These are phyloP conservation scores for Paragorgia papillata DNA, from an alignment of 92 coral and sea anemone genomes.

Conservation along the genomic window DNA sequence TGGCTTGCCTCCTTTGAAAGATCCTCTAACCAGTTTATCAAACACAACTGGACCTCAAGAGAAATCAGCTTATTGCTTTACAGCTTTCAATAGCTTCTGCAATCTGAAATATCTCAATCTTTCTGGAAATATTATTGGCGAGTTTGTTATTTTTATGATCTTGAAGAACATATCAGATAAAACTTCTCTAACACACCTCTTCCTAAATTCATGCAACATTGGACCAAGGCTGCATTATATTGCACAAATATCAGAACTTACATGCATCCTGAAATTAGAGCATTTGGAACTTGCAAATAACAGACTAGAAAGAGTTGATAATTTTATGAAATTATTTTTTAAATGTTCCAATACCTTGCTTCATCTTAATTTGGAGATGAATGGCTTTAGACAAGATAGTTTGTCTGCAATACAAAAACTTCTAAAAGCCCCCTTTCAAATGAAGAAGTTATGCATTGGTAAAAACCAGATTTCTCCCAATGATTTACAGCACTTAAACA, in stretches of 20 bases:
- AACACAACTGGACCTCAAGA: conserved; percentile 61
- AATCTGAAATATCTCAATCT: conserved; percentile 67
- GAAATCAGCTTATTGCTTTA: conserved; percentile 52
- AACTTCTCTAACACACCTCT: conserved; percentile 62
- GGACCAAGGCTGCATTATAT: neutral
- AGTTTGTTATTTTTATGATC: conserved; percentile 46
- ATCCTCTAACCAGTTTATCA: conserved; percentile 40
- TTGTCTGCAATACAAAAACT: neutral
- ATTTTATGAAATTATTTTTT: conserved; percentile 54
- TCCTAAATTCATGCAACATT: conserved; percentile 62
- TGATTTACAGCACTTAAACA: neutral
- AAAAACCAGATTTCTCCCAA: neutral
- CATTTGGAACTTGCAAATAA: conserved; percentile 67
- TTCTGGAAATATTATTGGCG: conserved; percentile 65
- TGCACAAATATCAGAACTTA: neutral
- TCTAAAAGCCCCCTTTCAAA: neutral
- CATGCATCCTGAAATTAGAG: conserved; percentile 42
- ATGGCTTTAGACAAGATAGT: conserved; percentile 46
- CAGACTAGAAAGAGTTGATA: conserved; percentile 50
- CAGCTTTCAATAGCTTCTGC: conserved; percentile 51
- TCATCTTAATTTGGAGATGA: conserved; percentile 70
- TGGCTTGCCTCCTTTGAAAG: conserved; percentile 55
- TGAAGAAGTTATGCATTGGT: neutral
- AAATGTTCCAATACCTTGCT: conserved; percentile 59
- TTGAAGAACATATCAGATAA: conserved; percentile 18